phyloP scores from a whole-genome alignment of 2,797 vertebrate genomes.

The Cyclura pinguis region DNA sequence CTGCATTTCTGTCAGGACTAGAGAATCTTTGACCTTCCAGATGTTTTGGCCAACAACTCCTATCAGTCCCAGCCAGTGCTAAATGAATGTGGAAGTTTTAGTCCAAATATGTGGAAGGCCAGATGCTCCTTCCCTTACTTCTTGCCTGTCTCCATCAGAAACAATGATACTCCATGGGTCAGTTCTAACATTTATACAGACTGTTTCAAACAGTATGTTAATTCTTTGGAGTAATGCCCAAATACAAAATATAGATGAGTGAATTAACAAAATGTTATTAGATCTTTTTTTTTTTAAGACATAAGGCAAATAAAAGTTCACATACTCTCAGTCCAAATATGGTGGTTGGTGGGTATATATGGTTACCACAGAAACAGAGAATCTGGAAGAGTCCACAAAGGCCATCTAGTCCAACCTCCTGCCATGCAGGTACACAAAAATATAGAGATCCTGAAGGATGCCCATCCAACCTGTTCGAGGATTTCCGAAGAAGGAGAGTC shows the following conservation, averaged over 20 bases:
- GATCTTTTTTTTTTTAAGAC: not conserved
- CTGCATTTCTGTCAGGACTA: too few species aligned
- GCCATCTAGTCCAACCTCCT: too few species aligned
- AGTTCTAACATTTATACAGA: not conserved
- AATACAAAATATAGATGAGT: not conserved
- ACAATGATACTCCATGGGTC: not conserved
- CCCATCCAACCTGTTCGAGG: too few species aligned
- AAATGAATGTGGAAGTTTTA: not conserved
- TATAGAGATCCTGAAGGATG: too few species aligned
- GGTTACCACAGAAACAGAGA: too few species aligned
- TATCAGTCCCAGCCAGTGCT: too few species aligned
- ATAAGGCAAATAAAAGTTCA: not conserved
- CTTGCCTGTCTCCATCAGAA: not conserved
- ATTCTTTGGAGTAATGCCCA: not conserved
- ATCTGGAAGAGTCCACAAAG: too few species aligned
- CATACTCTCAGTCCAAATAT: not conserved
- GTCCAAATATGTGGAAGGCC: not conserved
- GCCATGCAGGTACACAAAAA: too few species aligned
- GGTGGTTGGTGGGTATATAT: not conserved
- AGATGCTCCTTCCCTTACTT: not conserved
- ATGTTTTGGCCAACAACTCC: too few species aligned
- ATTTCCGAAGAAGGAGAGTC: too few species aligned
- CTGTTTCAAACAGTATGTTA: not conserved
- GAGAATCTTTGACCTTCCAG: too few species aligned
- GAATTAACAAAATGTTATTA: not conserved